Evolutionary conservation across 2,113 vertebrate genomes (phyloP).

Genomic region (Ictidomys tridecemlineatus): DNA sequence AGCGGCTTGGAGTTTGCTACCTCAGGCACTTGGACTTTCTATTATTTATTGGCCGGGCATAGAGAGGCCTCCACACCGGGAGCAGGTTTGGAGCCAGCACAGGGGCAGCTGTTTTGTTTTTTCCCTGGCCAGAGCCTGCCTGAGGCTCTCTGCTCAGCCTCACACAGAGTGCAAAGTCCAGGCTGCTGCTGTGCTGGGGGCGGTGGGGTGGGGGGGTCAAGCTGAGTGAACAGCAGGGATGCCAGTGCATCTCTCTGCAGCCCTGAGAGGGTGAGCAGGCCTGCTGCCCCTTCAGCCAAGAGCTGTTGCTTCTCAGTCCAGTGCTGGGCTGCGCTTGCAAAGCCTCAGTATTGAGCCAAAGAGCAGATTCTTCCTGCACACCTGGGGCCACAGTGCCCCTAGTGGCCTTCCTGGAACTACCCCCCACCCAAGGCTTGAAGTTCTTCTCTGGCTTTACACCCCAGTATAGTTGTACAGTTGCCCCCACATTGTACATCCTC

Average conservation of each 20-base stretch:
- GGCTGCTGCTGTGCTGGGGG: neutral
- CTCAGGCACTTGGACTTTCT: slow-evolving; percentile 74
- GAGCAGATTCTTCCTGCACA: neutral
- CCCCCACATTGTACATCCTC: neutral
- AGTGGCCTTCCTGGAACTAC: neutral
- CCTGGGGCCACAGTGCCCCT: neutral
- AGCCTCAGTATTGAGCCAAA: neutral
- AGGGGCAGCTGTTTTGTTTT: slow-evolving; percentile 25
- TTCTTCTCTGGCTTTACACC: neutral
- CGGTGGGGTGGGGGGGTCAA: too few relatives aligned
- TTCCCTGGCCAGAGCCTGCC: neutral
- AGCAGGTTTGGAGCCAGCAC: neutral
- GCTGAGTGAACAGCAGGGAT: neutral
- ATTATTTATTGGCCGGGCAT: slow-evolving; percentile 76
- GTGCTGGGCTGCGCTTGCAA: neutral
- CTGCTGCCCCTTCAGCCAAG: neutral
- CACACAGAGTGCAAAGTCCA: neutral
- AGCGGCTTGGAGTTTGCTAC: slow-evolving; percentile 74
- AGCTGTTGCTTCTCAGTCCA: neutral
- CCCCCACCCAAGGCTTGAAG: neutral
- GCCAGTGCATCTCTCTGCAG: neutral
- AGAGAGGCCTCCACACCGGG: slow-evolving; percentile 45
- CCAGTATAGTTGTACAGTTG: neutral
- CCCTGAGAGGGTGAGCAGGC: neutral
- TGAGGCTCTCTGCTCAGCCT: neutral